Percentiles rank a stretch among this genome's conserved stretches.
phyloP scores from a whole-genome alignment of 2,888 invertebrate genomes.

The Eueremaeus valkanovi region DNA sequence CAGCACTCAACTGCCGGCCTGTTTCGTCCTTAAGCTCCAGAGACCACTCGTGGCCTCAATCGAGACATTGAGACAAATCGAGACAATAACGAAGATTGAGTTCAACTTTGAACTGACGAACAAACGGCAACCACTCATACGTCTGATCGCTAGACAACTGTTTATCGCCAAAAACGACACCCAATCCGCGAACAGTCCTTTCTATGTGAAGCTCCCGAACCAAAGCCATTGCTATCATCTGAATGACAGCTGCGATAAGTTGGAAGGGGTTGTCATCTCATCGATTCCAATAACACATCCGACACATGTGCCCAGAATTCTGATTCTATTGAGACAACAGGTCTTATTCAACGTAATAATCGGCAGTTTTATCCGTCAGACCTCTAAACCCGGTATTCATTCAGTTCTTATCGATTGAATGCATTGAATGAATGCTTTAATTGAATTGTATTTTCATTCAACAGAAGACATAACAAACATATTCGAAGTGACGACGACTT shows the following conservation, averaged over 20 bases:
- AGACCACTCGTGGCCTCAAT: conserved; percentile 81
- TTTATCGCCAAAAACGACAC: neutral
- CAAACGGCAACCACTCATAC: conserved; percentile 36
- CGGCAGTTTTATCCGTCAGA: conserved; percentile 72
- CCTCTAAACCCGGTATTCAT: conserved; percentile 66
- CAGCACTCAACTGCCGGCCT: conserved; percentile 83
- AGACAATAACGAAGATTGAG: conserved; percentile 54
- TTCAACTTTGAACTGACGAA: conserved; percentile 36
- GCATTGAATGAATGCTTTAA: neutral
- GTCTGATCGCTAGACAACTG: conserved; percentile 41
- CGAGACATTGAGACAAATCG: conserved; percentile 66
- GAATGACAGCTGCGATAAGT: conserved; percentile 62
- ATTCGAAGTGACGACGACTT: conserved; percentile 85
- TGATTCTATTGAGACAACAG: conserved; percentile 79
- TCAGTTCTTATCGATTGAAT: conserved; percentile 6
- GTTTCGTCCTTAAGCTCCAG: conserved; percentile 76
- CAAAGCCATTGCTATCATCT: conserved; percentile 91
- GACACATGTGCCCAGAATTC: conserved; percentile 80
- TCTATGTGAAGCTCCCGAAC: conserved; percentile 64
- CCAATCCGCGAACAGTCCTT: conserved; percentile 18
- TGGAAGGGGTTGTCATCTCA: conserved; percentile 64
- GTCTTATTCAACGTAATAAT: conserved; percentile 84
- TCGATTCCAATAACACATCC: conserved; percentile 91
- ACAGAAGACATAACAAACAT: conserved; percentile 55
- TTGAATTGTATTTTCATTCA: neutral